Base-by-base conservation (phyloP, 1,140 invertebrate species). In the Drosophila biarmipes region DNA sequence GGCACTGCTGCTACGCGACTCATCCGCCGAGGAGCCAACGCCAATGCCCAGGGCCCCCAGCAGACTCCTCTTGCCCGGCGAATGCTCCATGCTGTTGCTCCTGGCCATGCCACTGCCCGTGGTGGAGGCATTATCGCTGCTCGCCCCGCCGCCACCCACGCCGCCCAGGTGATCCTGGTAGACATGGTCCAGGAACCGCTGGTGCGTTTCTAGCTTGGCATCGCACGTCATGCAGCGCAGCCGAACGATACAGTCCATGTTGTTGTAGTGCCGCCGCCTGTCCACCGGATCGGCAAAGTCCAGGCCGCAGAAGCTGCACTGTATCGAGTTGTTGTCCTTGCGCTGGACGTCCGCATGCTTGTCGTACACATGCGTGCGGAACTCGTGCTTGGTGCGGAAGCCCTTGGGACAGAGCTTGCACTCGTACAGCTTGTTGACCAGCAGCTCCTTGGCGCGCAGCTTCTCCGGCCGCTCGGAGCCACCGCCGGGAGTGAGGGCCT, bases 151-250 rank as follows among this genome's bases (percentile, higher is more conserved):
- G 12, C 87, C 80, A 15, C 58, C 45, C 35, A 91, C 72, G 11
- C 84, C 80, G 19, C 87, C 80, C 61, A 92, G 24, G 58, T 92
- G 91, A 52, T 90, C 85, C 62, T 90, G 84, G 64, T 92, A 92
- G 45, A 92, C 91, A 38, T 92, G 91, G 8, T 92, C 91, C 27
- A 92, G 72, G 61, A 92, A 92, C 1, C 80, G 81, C 54, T 92
- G 86, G 63, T 92, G 90, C 37, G 80, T 90, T 56, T 92, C 91
- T 61, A 92, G 71, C 51, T 92, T 91, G 17, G 81, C 87, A 38
- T 92, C 87, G 35, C 91, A 92, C 12, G 91, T 92, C 72, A 91
- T 89, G 72, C 91, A 92, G n/a, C 90, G 87, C 29, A 92, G 31
- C 4, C 82, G 79, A 3, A 92, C 90, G 62, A 92, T 92, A 49